Evolutionary conservation across 2,888 invertebrate genomes (phyloP), one percentile per base, ranked within the genome.

Genomic region (Dryomyza anilis): DNA sequence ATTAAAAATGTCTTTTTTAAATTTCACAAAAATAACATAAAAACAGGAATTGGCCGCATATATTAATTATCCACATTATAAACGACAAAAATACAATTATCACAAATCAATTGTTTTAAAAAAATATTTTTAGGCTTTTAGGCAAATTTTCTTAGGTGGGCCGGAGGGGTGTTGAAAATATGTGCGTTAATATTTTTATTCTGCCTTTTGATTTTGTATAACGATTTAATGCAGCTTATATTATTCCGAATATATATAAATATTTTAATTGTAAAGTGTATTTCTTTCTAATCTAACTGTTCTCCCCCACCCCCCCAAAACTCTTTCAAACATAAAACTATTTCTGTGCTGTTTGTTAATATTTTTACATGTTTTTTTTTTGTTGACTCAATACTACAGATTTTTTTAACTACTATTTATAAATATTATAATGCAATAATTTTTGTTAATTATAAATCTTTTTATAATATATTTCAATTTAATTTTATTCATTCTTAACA

Each of bases 31-130:
- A 3, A 39, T n/a, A 39, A 39, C 39, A 72, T 70, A 74, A 78
- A 78, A 77, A 77, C 79, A 78, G 79, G 75, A 79, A 79, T 79
- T 78, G 80, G 78, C 79, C 78, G 76, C 74, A 76, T 77, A 75
- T 72, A 63, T 67, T 48, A 67, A 25, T 23, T 27, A 3, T 16
- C 8, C n/a, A 16, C 39, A 16, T n/a, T n/a, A n/a, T n/a, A n/a
- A n/a, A n/a, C n/a, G n/a, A n/a, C n/a, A n/a, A n/a, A n/a, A n/a
- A n/a, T n/a, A n/a, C n/a, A n/a, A n/a, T n/a, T n/a, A n/a, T n/a
- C n/a, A n/a, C n/a, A n/a, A n/a, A n/a, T n/a, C n/a, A n/a, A n/a
- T n/a, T n/a, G n/a, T n/a, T n/a, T n/a, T n/a, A n/a, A n/a, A n/a
- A n/a, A n/a, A n/a, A n/a, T n/a, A 63, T 57, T 68, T 70, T 61